Conservation (phyloP, 2,797 vertebrate genomes). For the Gymnodraco acuticeps region DNA sequence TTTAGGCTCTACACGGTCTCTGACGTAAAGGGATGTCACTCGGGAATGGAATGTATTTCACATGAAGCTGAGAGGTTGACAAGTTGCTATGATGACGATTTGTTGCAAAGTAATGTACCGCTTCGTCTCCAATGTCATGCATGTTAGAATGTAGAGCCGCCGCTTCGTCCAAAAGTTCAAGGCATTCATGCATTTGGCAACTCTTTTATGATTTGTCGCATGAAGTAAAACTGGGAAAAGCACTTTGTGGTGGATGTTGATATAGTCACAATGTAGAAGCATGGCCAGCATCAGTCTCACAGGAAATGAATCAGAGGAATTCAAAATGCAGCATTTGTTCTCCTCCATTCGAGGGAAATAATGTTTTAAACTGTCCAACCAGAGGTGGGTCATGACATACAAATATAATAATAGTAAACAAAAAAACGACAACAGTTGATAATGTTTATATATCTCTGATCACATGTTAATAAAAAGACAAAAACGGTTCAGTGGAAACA, state of each 20-base stretch:
- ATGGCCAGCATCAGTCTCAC: conserved; percentile 67
- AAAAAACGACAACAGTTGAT: conserved; percentile 81
- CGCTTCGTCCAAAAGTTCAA: conserved; percentile 85
- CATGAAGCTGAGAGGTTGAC: conserved; percentile 68
- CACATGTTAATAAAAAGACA: conserved; percentile 86
- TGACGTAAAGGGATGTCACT: conserved; percentile 85
- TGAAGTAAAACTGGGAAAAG: conserved; percentile 85
- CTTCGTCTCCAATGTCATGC: conserved; percentile 85
- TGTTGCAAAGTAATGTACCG: conserved; percentile 67
- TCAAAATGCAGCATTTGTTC: conserved; percentile 67
- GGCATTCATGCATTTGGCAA: conserved; percentile 95
- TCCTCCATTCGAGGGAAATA: conserved; percentile 59
- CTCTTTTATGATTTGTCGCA: conserved; percentile 83
- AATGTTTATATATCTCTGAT: conserved; percentile 88
- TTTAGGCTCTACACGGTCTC: conserved; percentile 68
- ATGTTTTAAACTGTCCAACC: conserved; percentile 60
- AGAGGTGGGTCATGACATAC: conserved; percentile 56
- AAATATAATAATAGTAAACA: conserved; percentile 69
- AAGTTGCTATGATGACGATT: conserved; percentile 70
- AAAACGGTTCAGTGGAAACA: conserved; percentile 81
- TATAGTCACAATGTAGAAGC: conserved; percentile 77
- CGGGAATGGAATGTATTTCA: conserved; percentile 80
- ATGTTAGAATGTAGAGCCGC: conserved; percentile 78
- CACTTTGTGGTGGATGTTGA: conserved; percentile 83
- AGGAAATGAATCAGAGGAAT: conserved; percentile 58